Evolutionary conservation across 2,113 vertebrate genomes (phyloP).

Genomic region (Colossoma macropomum): DNA sequence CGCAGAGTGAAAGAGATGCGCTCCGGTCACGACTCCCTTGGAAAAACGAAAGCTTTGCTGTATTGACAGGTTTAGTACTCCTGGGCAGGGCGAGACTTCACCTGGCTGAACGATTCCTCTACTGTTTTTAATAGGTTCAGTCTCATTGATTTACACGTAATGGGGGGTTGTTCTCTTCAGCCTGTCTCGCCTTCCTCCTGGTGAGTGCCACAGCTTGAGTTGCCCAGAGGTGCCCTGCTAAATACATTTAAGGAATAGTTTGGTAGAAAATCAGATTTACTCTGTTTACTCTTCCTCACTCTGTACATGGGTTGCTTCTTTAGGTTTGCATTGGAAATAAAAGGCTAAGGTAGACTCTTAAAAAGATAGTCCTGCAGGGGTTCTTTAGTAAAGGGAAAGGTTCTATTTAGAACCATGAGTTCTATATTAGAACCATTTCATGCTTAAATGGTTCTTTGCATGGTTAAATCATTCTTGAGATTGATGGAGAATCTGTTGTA

Average conservation of each 20-base stretch:
- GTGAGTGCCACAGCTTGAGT: conserved; percentile 22
- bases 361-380: too few species aligned
- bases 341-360: too few species aligned
- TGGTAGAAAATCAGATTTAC: not conserved
- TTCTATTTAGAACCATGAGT: too few species aligned
- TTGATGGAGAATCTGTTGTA: too few species aligned
- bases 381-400: too few species aligned
- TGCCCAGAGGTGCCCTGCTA: not conserved
- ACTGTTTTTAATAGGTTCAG: conserved; percentile 42
- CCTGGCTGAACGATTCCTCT: conserved; percentile 35
- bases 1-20: conserved; percentile 27
- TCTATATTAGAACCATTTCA: too few species aligned
- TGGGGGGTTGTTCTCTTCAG: not conserved
- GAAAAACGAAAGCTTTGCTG: not conserved
- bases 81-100: conserved; percentile 15
- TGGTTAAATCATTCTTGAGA: too few species aligned
- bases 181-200: not conserved
- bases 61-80: conserved; percentile 34
- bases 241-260: not conserved
- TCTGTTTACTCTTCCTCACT: not conserved
- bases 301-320: not conserved
- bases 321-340: not conserved
- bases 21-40: conserved; percentile 24
- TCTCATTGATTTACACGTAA: conserved; percentile 37
- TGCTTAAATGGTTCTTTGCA: too few species aligned